Percentiles rank a stretch among this genome's conserved stretches.
Evolutionary conservation across 1,140 invertebrate species (phyloP).

Genomic region (Ephestia elutella): DNA sequence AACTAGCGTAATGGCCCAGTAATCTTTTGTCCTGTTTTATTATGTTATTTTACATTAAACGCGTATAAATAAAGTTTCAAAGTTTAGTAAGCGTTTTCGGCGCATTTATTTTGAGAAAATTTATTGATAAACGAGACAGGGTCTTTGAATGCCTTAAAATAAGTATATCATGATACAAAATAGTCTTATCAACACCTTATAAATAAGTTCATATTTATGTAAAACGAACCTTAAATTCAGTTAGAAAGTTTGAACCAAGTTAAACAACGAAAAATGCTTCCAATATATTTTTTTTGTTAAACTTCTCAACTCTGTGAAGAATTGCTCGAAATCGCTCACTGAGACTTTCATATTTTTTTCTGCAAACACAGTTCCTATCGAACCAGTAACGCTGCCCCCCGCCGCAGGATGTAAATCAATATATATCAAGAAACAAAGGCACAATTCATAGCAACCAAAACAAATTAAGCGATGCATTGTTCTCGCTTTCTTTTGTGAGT

Average conservation of each 20-base stretch:
- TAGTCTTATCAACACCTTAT: too few species aligned
- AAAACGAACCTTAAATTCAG: too few species aligned
- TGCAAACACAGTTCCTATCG: background rate
- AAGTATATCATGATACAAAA: too few species aligned
- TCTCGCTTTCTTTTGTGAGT: background rate
- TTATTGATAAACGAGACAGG: too few species aligned
- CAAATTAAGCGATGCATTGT: background rate
- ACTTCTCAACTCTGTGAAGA: background rate
- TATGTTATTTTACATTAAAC: background rate
- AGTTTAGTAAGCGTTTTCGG: too few species aligned
- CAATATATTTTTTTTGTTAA: too few species aligned
- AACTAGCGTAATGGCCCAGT: background rate
- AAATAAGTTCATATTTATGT: too few species aligned
- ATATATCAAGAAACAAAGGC: background rate
- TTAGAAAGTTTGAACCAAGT: background rate
- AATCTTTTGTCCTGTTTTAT: background rate
- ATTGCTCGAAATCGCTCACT: background rate
- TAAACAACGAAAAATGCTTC: background rate
- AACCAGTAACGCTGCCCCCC: background rate
- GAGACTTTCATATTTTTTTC: background rate
- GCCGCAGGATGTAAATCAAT: background rate
- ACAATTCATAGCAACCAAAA: constrained; percentile 2
- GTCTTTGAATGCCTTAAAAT: too few species aligned
- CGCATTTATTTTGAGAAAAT: too few species aligned
- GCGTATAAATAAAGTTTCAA: too few species aligned